These are phyloP conservation scores for Apodemia mormo DNA, from an alignment of 2,888 invertebrate species.

Conservation along the genomic window DNA sequence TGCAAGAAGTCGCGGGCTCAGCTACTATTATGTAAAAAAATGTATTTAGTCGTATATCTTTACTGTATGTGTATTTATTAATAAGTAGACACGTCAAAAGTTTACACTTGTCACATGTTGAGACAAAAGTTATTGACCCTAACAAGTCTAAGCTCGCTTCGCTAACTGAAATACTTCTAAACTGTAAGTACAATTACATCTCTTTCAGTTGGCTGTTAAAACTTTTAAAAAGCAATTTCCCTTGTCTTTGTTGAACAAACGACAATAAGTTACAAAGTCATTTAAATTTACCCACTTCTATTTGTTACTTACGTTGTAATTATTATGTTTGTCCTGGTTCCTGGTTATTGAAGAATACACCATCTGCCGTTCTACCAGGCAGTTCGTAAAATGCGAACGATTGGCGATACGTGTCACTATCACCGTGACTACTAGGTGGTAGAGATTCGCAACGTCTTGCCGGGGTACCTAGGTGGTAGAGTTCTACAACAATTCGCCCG, in stretches of 20 bases:
- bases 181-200: slow-evolving; percentile 8
- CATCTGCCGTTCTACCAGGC: too few species aligned
- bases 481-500: too few species aligned
- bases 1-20: too few species aligned
- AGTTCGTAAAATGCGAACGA: too few species aligned
- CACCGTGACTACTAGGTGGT: too few species aligned
- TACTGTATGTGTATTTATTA: background rate
- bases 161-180: background rate
- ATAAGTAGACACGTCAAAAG: background rate
- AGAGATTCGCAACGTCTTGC: too few species aligned
- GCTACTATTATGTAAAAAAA: too few species aligned
- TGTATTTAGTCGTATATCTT: too few species aligned
- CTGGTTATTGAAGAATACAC: too few species aligned
- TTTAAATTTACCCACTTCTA: background rate
- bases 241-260: slow-evolving; percentile 10
- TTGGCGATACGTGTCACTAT: too few species aligned
- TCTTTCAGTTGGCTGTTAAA: slow-evolving; percentile 11
- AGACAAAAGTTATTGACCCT: background rate
- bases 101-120: background rate
- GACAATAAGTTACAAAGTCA: slow-evolving; percentile 12
- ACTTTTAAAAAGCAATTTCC: slow-evolving; percentile 13
- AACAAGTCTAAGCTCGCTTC: background rate
- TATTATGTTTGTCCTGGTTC: too few species aligned
- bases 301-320: background rate
- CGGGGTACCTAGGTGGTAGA: too few species aligned